Percentiles rank a stretch among this genome's conserved stretches.
Evolutionary conservation across 2,888 invertebrate species (phyloP).

Genomic region (Mesochorus sp.): DNA sequence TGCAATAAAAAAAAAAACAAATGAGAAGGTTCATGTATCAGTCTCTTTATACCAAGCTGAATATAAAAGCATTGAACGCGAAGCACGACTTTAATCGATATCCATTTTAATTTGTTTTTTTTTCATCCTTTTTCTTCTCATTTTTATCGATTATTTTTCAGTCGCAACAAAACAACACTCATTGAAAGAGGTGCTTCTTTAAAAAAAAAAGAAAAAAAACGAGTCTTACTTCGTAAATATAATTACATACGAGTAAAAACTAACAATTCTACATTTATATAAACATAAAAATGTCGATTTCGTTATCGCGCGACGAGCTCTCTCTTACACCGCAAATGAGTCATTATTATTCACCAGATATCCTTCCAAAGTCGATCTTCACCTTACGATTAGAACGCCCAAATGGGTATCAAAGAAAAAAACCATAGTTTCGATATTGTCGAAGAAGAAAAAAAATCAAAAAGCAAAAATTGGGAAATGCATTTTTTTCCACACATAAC

Average conservation of each 20-base stretch:
- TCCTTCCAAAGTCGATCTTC: conserved; percentile 7
- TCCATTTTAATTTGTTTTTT: conserved; percentile 12
- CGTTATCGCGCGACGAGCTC: conserved; percentile 33
- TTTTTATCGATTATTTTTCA: conserved; percentile 33
- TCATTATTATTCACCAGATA: no score
- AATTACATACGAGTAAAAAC: conserved; percentile 68
- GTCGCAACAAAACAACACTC: conserved; percentile 48
- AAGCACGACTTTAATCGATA: conserved; percentile 47
- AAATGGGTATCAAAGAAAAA: not conserved
- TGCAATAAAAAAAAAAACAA: conserved; percentile 63
- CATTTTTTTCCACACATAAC: conserved; percentile 20
- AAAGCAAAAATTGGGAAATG: not conserved
- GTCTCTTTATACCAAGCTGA: conserved; percentile 75
- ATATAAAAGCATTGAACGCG: conserved; percentile 72
- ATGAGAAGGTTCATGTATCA: conserved; percentile 71
- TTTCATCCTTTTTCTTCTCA: not conserved
- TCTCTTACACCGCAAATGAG: no score
- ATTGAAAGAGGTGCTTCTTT: conserved; percentile 28
- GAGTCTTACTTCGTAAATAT: conserved; percentile 64
- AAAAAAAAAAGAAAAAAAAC: conserved; percentile 57
- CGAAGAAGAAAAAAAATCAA: conserved; percentile 13
- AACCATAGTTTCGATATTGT: not conserved
- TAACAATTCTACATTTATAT: conserved; percentile 63
- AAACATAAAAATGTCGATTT: conserved; percentile 66
- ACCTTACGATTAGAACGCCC: conserved; percentile 11